Evolutionary conservation across 2,797 vertebrate genomes (phyloP).

Genomic region (Monodelphis domestica): DNA sequence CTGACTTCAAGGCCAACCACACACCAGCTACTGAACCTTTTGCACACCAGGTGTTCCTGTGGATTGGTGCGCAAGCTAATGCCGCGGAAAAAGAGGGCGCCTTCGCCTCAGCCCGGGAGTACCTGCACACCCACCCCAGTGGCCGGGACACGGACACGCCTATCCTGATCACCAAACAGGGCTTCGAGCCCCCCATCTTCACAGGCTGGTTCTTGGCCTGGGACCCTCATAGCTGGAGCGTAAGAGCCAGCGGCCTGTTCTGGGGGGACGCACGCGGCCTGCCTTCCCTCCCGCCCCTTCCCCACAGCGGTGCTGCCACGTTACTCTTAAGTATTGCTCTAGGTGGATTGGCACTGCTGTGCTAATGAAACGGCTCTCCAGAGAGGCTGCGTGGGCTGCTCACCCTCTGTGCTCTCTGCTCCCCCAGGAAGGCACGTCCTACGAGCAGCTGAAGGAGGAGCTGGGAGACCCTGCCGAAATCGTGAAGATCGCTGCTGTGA

Average conservation of each 20-base stretch:
- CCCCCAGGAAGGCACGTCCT: slow-evolving; percentile 90
- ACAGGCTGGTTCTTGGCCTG: slow-evolving; percentile 94
- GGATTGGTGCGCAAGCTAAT: slow-evolving; percentile 91
- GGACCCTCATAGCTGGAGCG: slow-evolving; percentile 92
- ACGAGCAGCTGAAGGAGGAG: slow-evolving; percentile 91
- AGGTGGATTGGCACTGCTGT: no score
- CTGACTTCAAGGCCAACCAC: background rate
- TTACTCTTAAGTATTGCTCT: no score
- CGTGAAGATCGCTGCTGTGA: slow-evolving; percentile 82
- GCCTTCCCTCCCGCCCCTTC: no score
- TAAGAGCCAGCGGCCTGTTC: no score
- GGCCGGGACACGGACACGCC: slow-evolving; percentile 89
- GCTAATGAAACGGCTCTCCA: no score
- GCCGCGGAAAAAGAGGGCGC: slow-evolving; percentile 87
- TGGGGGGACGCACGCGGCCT: no score
- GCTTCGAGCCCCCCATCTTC: slow-evolving; percentile 92
- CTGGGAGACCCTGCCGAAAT: slow-evolving; percentile 85
- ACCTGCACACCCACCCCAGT: slow-evolving; percentile 90
- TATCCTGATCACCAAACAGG: slow-evolving; percentile 90
- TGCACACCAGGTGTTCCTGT: slow-evolving; percentile 89
- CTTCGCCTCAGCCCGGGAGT: slow-evolving; percentile 87
- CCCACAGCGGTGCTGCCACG: no score
- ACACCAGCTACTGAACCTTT: background rate
- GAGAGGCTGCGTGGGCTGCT: no score
- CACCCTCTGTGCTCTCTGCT: slow-evolving; percentile 31